phyloP scores from a whole-genome alignment of 1,140 invertebrate genomes.

The Drosophila azteca region DNA sequence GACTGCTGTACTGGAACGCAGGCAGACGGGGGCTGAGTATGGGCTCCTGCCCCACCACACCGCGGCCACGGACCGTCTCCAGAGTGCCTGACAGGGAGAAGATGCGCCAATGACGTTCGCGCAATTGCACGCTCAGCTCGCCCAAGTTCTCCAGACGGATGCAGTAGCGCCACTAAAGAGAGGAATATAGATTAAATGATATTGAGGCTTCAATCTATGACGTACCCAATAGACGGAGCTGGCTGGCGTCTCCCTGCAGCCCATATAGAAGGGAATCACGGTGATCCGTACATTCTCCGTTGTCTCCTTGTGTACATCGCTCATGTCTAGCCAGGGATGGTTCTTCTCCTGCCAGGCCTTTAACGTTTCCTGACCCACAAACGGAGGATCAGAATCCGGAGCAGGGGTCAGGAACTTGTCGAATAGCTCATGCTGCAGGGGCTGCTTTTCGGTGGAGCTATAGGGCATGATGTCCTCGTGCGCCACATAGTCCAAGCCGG shows the following conservation, averaged over 20 bases:
- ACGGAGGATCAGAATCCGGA: slow-evolving; percentile 91
- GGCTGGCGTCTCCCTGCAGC: slow-evolving; percentile 93
- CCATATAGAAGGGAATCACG: slow-evolving; percentile 96
- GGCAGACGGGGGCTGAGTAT: slow-evolving; percentile 93
- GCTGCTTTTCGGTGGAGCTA: slow-evolving; percentile 89
- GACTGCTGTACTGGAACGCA: slow-evolving; percentile 98
- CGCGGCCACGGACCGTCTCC: slow-evolving; percentile 96
- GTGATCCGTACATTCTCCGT: slow-evolving; percentile 97
- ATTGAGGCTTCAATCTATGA: not conserved
- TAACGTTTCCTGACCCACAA: slow-evolving; percentile 94
- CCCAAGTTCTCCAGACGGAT: slow-evolving; percentile 97
- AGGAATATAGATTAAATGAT: not conserved
- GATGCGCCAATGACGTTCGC: slow-evolving; percentile 98
- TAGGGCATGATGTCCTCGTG: slow-evolving; percentile 98
- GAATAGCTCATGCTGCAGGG: slow-evolving; percentile 97
- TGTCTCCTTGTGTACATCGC: slow-evolving; percentile 98
- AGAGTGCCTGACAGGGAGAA: slow-evolving; percentile 97
- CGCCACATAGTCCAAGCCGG: slow-evolving; percentile 97
- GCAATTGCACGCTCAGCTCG: slow-evolving; percentile 93
- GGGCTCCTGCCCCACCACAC: slow-evolving; percentile 98
- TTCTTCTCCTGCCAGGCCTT: slow-evolving; percentile 98
- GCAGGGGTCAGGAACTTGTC: slow-evolving; percentile 96
- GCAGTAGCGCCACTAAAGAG: slow-evolving; percentile 95
- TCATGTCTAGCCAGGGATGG: slow-evolving; percentile 97
- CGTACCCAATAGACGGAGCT: slow-evolving; percentile 96